These are phyloP conservation scores for Musca domestica DNA, from an alignment of 1,140 invertebrate species.

Conservation along the genomic window DNA sequence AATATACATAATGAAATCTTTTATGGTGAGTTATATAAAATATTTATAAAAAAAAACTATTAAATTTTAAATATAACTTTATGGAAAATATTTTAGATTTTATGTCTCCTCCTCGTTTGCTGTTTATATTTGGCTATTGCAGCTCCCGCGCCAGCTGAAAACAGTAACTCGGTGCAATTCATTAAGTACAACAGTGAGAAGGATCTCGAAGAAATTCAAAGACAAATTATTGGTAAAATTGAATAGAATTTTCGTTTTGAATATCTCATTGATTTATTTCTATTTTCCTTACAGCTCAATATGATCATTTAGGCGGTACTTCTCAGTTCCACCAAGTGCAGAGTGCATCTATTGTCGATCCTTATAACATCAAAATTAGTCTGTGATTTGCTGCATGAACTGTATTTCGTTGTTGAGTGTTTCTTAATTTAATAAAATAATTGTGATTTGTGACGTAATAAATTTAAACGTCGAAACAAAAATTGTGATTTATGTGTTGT, in stretches of 20 bases:
- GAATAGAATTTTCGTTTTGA: not conserved
- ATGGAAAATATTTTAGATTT: not conserved
- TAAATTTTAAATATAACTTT: not conserved
- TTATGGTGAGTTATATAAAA: constrained; percentile 13
- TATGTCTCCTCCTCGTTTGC: not conserved
- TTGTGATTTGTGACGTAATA: no score
- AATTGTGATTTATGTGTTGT: no score
- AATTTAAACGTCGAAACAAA: no score
- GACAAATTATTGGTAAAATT: constrained; percentile 35
- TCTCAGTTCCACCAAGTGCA: constrained; percentile 36
- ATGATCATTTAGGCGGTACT: constrained; percentile 33
- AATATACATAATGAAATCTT: constrained; percentile 21
- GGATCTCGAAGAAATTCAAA: constrained; percentile 39
- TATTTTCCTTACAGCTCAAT: constrained; percentile 36
- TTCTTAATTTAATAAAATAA: no score
- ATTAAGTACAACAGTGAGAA: constrained; percentile 39
- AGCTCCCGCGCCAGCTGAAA: constrained; percentile 25
- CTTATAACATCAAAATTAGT: constrained; percentile 31
- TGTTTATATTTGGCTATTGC: not conserved
- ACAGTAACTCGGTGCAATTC: constrained; percentile 31
- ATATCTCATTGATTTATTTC: not conserved
- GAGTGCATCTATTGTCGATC: constrained; percentile 34
- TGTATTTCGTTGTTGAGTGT: no score
- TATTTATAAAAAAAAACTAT: not conserved
- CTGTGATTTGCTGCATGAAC: no score